Percentiles rank a stretch among this genome's conserved stretches.
phyloP scores from a whole-genome alignment of 2,888 invertebrate species.

The Thumatha senex region DNA sequence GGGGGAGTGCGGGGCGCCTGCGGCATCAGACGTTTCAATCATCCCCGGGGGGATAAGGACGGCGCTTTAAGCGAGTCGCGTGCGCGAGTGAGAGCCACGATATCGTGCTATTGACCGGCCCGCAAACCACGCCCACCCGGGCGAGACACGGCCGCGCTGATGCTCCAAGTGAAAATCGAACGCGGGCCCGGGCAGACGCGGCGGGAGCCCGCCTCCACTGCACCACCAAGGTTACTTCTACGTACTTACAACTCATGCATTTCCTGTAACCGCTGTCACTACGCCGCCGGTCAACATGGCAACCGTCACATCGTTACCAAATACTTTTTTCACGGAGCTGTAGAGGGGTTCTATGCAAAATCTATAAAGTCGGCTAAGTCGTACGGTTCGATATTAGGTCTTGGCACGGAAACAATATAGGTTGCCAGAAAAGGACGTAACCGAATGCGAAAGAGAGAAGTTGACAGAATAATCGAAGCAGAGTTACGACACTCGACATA shows the following conservation, averaged over 20 bases:
- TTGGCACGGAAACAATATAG: constrained; percentile 73
- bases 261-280: constrained; percentile 47
- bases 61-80: constrained; percentile 37
- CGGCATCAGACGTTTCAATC: constrained; percentile 84
- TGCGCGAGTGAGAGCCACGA: constrained; percentile 62
- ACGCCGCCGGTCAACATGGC: constrained; percentile 27
- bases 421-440: constrained; percentile 72
- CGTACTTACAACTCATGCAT: constrained; percentile 62
- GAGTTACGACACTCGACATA: constrained; percentile 55
- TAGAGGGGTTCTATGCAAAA: constrained; percentile 45
- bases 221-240: constrained; percentile 73
- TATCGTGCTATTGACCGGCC: constrained; percentile 82
- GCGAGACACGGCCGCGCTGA: constrained; percentile 77
- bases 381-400: constrained; percentile 67
- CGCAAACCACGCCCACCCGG: constrained; percentile 81
- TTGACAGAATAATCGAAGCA: constrained; percentile 57
- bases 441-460: constrained; percentile 59
- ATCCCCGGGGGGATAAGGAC: constrained; percentile 75
- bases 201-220: constrained; percentile 58
- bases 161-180: constrained; percentile 83
- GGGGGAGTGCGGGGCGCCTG: constrained; percentile 82
- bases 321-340: constrained; percentile 31
- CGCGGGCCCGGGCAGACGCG: constrained; percentile 81
- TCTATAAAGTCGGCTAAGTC: constrained; percentile 63
- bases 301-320: constrained; percentile 30